Percentiles rank a stretch among this genome's conserved stretches.
Evolutionary conservation across 2,797 vertebrate genomes (phyloP).

Genomic region (Falco concolor): DNA sequence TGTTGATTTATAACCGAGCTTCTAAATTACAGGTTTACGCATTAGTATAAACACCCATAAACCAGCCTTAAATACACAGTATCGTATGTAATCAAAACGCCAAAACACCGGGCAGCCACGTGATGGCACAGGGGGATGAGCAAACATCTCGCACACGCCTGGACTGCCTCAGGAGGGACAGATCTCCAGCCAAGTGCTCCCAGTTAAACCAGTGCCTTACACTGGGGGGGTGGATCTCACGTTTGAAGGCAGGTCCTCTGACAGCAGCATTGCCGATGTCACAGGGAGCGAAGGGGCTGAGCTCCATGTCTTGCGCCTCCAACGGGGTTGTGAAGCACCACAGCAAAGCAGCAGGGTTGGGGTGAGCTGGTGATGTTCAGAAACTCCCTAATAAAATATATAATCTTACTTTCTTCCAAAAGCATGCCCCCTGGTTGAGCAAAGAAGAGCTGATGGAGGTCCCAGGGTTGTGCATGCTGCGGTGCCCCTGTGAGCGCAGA

Average conservation of each 20-base stretch:
- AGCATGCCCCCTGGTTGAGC: accelerated
- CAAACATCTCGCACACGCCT: accelerated
- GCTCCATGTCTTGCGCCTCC: not conserved
- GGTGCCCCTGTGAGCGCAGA: not conserved
- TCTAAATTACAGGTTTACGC: slow-evolving; percentile 62
- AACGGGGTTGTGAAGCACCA: accelerated
- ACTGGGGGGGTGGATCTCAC: not conserved
- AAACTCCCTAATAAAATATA: not conserved
- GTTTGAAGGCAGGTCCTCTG: not conserved
- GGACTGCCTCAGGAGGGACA: accelerated
- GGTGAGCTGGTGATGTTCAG: not conserved
- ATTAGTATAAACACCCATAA: slow-evolving; percentile 65
- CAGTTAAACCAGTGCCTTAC: slow-evolving; percentile 2
- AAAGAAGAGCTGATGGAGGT: not conserved
- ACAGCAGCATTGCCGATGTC: accelerated
- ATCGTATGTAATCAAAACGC: not conserved
- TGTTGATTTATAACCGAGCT: slow-evolving; percentile 49
- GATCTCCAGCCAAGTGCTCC: not conserved
- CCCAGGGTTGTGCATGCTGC: accelerated
- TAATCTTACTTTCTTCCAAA: not conserved
- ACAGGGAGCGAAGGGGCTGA: not conserved
- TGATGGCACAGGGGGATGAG: not conserved
- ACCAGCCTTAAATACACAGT: slow-evolving; percentile 41
- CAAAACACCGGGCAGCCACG: not conserved
- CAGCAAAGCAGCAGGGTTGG: accelerated